Evolutionary conservation across 2,888 invertebrate species (phyloP), one percentile per base, ranked within the genome.

Genomic region (Acronicta leporina): DNA sequence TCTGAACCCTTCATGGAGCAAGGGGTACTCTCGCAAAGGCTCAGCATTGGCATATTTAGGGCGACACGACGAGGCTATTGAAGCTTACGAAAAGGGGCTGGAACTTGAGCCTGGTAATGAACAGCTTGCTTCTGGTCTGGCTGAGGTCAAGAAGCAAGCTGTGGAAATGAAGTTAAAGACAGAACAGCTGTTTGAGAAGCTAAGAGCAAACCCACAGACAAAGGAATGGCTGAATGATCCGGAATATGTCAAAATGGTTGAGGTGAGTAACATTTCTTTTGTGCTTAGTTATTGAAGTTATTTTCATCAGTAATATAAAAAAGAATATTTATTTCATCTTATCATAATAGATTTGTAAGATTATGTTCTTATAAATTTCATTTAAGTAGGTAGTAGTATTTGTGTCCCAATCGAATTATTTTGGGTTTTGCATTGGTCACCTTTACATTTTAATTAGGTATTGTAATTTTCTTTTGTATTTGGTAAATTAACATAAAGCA

Each of bases 11-110:
- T 96, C 96, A 60, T 99, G 98, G 98, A 95, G 96, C 1, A 98
- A 98, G 87, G 97, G 97, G 0, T 98, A 98, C 87, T 98, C 98
- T 0, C 95, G 99, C 61, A 98, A 98, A 91, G 99, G 98, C 1
- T 96, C 97, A 71, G 98, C 98, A 0, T 92, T 98, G 46, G 96
- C 97, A 0, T 98, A 96, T 78, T 90, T 98, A 63, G 96, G 96
- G 4, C 95, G 96, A 56, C 94, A 95, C 64, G 96, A 97, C 43
- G 98, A 98, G 68, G 98, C 99, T 0, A 95, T 97, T 46, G 95
- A 95, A 47, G 96, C 97, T 0, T 99, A 98, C 82, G 95, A 97
- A 82, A 91, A 91, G 61, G 95, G 97, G 11, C 88, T 98, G 10
- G 90, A 96, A 77, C 84, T 96, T 2, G 97, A 98, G 73, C 97